Evolutionary conservation across 2,113 vertebrate genomes (phyloP).

Genomic region (Phalacrocorax pelagicus): DNA sequence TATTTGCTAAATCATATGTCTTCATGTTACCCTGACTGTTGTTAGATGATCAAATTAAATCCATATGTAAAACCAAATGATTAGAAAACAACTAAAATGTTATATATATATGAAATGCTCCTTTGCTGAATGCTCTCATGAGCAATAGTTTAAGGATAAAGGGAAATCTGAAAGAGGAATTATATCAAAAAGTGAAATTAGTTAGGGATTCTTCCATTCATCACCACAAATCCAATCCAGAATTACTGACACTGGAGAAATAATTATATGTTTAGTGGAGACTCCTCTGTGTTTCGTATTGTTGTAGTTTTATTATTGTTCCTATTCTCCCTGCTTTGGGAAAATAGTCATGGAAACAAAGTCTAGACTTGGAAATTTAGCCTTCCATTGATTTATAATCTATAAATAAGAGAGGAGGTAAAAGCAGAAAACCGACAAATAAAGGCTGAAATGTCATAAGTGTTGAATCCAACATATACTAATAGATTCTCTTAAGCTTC

Average conservation of each 20-base stretch:
- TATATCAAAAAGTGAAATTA: background rate
- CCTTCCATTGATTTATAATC: background rate
- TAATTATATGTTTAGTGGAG: background rate
- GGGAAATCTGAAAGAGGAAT: background rate
- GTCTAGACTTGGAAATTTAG: background rate
- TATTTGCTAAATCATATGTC: slow-evolving; percentile 28
- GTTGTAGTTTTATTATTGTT: background rate
- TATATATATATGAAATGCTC: background rate
- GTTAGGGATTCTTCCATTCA: background rate
- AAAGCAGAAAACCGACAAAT: background rate
- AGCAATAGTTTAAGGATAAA: background rate
- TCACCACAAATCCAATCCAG: background rate
- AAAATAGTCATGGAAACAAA: background rate
- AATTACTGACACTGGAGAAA: background rate
- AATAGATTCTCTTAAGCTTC: background rate
- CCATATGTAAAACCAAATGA: background rate
- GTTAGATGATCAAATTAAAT: slow-evolving; percentile 15
- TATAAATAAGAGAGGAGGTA: background rate
- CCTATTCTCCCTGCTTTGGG: background rate
- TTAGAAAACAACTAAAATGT: background rate
- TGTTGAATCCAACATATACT: background rate
- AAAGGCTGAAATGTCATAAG: background rate
- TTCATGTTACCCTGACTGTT: background rate
- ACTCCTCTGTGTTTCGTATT: background rate
- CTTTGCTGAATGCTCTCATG: background rate